Conservation (phyloP, 2,888 invertebrate genomes). For the Dicranocentrus wangi region DNA sequence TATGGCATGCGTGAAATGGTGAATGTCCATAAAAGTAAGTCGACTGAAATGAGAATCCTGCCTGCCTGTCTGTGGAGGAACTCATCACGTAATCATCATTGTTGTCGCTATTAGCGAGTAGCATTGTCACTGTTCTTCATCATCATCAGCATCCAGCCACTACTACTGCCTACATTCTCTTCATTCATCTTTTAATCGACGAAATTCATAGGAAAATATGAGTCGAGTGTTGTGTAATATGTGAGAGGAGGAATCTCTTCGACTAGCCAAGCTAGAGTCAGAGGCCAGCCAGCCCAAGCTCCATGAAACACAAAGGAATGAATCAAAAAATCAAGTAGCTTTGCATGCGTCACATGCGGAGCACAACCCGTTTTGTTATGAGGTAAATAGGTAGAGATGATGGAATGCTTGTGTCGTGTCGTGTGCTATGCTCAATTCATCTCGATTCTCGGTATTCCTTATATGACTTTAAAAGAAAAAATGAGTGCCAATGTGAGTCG, state of each 20-base stretch:
- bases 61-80: background rate
- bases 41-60: background rate
- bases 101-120: constrained; percentile 58
- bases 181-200: no score
- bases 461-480: background rate
- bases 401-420: background rate
- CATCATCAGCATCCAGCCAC: constrained; percentile 13
- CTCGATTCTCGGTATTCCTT: constrained; percentile 13
- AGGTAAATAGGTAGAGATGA: background rate
- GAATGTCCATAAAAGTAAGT: constrained; percentile 59
- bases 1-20: constrained; percentile 2
- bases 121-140: constrained; percentile 44
- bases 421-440: background rate
- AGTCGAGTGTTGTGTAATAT: no score
- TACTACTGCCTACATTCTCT: no score
- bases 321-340: constrained; percentile 5
- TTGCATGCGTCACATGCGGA: constrained; percentile 9
- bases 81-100: background rate
- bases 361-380: background rate
- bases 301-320: background rate
- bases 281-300: background rate
- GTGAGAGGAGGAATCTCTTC: no score
- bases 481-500: background rate
- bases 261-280: background rate
- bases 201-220: constrained; percentile 9